phyloP scores from a whole-genome alignment of 2,888 invertebrate species.

The Villa cingulata region DNA sequence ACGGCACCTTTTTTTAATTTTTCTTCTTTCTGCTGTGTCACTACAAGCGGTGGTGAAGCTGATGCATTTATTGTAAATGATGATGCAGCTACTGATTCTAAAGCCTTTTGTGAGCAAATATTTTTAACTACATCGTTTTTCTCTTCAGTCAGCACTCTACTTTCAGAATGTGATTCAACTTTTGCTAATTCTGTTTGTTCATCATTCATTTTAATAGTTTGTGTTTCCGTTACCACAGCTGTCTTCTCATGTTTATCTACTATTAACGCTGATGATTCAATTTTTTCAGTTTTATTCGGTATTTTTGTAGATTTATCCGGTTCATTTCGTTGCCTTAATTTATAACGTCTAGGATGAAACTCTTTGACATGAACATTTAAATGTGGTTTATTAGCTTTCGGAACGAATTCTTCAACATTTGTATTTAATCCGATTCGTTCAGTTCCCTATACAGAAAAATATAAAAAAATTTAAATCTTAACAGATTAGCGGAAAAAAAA shows the following conservation, averaged over 20 bases:
- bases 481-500: not conserved
- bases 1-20: no score
- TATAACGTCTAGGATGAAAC: constrained; percentile 14
- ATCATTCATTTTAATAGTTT: not conserved
- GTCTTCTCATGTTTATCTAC: not conserved
- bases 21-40: no score
- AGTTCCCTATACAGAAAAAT: constrained; percentile 2
- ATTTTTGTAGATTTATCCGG: no score
- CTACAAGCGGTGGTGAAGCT: no score
- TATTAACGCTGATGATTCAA: not conserved
- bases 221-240: not conserved
- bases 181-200: no score
- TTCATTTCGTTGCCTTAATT: not conserved
- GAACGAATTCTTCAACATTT: constrained; percentile 15
- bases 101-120: no score
- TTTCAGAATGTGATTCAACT: no score
- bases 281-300: not conserved
- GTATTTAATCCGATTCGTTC: constrained; percentile 11
- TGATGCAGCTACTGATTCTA: no score
- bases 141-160: no score
- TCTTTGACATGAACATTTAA: constrained; percentile 17
- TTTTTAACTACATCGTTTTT: no score
- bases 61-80: no score
- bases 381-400: constrained; percentile 7
- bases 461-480: not conserved